These are phyloP conservation scores for Himalopsyche japonica DNA, from an alignment of 2,888 invertebrate species.

Conservation along the genomic window DNA sequence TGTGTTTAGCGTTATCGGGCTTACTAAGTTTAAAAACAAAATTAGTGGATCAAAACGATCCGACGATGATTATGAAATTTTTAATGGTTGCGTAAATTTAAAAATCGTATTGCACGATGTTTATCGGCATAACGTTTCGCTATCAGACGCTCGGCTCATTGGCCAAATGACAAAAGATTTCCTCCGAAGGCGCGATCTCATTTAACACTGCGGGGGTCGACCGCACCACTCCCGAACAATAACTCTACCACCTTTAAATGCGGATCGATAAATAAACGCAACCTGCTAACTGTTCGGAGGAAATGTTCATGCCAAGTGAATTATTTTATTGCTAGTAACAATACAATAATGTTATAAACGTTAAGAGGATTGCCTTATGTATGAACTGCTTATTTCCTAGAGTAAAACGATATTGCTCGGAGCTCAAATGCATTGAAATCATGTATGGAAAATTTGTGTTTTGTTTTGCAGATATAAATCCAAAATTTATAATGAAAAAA, in stretches of 20 bases:
- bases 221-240: constrained; percentile 6
- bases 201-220: constrained; percentile 11
- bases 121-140: not conserved
- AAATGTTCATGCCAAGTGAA: constrained; percentile 6
- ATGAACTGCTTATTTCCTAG: not conserved
- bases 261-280: constrained; percentile 25
- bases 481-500: no score
- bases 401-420: no score
- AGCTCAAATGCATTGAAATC: no score
- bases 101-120: not conserved
- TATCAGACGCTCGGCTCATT: not conserved
- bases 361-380: not conserved
- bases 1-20: no score
- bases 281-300: constrained; percentile 25
- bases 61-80: no score
- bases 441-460: no score
- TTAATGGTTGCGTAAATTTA: no score
- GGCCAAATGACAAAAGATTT: not conserved
- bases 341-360: not conserved
- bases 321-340: constrained; percentile 14
- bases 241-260: constrained; percentile 8
- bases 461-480: no score
- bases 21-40: no score
- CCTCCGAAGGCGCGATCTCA: not conserved
- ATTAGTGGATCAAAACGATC: no score